Percentiles rank a stretch among this genome's conserved stretches.
These are phyloP conservation scores for Turnix velox DNA, from an alignment of 2,113 vertebrate species.

Conservation along the genomic window DNA sequence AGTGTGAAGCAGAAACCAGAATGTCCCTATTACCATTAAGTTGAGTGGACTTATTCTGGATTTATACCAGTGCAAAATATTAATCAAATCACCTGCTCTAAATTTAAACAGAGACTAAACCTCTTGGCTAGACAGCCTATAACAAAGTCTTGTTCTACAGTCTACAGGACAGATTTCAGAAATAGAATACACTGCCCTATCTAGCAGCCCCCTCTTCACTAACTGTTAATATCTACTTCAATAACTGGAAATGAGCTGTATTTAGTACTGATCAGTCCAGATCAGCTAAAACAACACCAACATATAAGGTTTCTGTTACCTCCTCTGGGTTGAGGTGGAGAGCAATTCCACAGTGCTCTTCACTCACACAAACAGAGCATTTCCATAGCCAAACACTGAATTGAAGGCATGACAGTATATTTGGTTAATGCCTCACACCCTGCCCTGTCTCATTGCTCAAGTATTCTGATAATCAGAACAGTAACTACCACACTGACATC, in stretches of 20 bases:
- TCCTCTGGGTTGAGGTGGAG: background rate
- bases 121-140: background rate
- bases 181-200: background rate
- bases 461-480: constrained; percentile 11
- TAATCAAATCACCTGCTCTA: background rate
- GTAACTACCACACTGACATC: constrained; percentile 7
- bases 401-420: background rate
- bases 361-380: background rate
- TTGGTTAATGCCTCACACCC: constrained; percentile 4
- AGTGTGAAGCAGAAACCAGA: background rate
- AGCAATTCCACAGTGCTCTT: background rate
- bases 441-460: constrained; percentile 14
- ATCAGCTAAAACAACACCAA: background rate
- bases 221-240: background rate
- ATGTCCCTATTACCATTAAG: background rate
- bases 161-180: background rate
- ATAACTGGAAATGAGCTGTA: background rate
- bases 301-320: background rate
- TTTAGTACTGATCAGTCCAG: background rate
- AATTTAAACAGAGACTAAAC: background rate
- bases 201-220: background rate
- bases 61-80: background rate
- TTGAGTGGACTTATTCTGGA: background rate
- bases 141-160: background rate
- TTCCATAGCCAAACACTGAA: background rate